These are phyloP conservation scores for Drosophila anomalata DNA, from an alignment of 2,888 invertebrate species.

Conservation along the genomic window DNA sequence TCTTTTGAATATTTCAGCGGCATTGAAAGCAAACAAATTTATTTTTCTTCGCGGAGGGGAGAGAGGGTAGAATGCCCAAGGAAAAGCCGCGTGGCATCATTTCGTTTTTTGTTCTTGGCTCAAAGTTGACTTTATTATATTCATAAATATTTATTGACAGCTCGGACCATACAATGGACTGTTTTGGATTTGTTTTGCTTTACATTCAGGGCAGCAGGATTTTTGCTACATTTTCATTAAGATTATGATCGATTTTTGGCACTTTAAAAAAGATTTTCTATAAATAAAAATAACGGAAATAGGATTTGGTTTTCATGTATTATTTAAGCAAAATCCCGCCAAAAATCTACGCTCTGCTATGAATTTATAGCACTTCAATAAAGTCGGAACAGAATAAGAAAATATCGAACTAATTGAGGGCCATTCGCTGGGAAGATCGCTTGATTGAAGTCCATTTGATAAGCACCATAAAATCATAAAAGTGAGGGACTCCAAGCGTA, in stretches of 20 bases:
- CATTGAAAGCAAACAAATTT: slow-evolving; percentile 65
- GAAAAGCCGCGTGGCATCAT: slow-evolving; percentile 42
- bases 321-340: slow-evolving; percentile 11
- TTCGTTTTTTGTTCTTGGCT: slow-evolving; percentile 46
- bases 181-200: slow-evolving; percentile 30
- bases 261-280: slow-evolving; percentile 12
- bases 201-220: slow-evolving; percentile 13
- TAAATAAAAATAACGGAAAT: slow-evolving; percentile 4
- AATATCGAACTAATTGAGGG: slow-evolving; percentile 52
- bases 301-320: slow-evolving; percentile 4
- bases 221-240: slow-evolving; percentile 46
- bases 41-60: slow-evolving; percentile 45
- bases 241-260: slow-evolving; percentile 29
- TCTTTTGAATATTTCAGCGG: slow-evolving; percentile 52
- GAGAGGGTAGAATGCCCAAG: slow-evolving; percentile 3
- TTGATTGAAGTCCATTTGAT: slow-evolving; percentile 52
- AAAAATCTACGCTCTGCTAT: not conserved
- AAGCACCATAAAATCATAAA: slow-evolving; percentile 67
- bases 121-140: slow-evolving; percentile 70
- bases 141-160: slow-evolving; percentile 76
- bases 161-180: slow-evolving; percentile 38
- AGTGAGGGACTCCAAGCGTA: not conserved
- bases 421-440: slow-evolving; percentile 24
- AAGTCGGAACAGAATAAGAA: slow-evolving; percentile 25
- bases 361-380: slow-evolving; percentile 55